Evolutionary conservation across 2,888 invertebrate species (phyloP).

Genomic region (Callinectes sapidus): DNA sequence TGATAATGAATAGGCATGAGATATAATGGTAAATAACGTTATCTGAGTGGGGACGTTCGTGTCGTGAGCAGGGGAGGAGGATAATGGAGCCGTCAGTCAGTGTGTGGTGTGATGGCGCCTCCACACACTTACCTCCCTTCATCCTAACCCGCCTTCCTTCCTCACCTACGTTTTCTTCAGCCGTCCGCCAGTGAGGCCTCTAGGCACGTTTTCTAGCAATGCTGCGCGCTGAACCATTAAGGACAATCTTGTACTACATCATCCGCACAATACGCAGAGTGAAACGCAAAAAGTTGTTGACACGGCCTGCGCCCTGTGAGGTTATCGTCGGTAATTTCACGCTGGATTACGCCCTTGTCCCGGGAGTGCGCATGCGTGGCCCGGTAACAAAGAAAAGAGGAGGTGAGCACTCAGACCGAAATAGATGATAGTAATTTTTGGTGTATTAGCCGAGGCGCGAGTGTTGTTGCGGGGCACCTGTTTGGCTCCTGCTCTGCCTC

Average conservation of each 20-base stretch:
- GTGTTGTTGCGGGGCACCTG: background rate
- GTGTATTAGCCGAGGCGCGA: slow-evolving; percentile 12
- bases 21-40: slow-evolving; percentile 36
- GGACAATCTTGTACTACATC: background rate
- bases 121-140: background rate
- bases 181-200: background rate
- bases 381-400: slow-evolving; percentile 16
- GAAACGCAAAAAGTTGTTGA: slow-evolving; percentile 3
- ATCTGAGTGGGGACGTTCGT: slow-evolving; percentile 7
- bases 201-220: background rate
- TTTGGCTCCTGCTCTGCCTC: slow-evolving; percentile 14
- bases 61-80: background rate
- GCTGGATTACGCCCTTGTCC: slow-evolving; percentile 25
- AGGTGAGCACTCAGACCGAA: slow-evolving; percentile 8
- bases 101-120: background rate
- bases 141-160: background rate
- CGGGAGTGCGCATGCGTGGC: slow-evolving; percentile 12
- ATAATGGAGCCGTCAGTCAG: slow-evolving; percentile 36
- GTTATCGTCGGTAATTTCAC: slow-evolving; percentile 22
- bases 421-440: slow-evolving; percentile 32
- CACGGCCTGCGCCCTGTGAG: slow-evolving; percentile 20
- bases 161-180: background rate
- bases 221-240: background rate
- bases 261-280: background rate
- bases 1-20: slow-evolving; percentile 34